phyloP scores from a whole-genome alignment of 2,113 vertebrate genomes.

The Rhineura floridana region DNA sequence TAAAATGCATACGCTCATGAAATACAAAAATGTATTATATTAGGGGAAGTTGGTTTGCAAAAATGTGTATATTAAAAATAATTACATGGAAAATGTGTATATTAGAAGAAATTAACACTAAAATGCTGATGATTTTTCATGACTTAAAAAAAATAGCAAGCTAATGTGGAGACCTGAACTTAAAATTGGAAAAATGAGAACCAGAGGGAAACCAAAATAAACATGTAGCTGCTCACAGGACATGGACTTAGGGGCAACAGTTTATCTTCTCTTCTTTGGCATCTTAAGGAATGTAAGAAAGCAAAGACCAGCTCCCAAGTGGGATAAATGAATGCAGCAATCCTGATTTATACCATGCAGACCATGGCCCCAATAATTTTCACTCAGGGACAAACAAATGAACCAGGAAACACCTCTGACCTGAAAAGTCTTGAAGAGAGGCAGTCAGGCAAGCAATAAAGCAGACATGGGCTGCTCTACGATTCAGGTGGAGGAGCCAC shows the following conservation, averaged over 20 bases:
- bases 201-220: neutral
- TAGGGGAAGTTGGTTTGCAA: too few relatives aligned
- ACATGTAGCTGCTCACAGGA: neutral
- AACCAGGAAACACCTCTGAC: slow-evolving; percentile 63
- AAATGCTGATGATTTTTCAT: too few relatives aligned
- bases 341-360: neutral
- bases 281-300: slow-evolving; percentile 40
- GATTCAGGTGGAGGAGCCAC: slow-evolving; percentile 18
- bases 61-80: too few relatives aligned
- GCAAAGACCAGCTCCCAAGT: neutral
- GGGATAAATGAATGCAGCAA: neutral
- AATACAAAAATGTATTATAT: too few relatives aligned
- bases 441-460: slow-evolving; percentile 31
- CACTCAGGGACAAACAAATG: slow-evolving; percentile 36
- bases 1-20: too few relatives aligned
- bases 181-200: neutral
- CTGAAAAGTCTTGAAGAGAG: slow-evolving; percentile 44
- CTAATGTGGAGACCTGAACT: too few relatives aligned
- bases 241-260: slow-evolving; percentile 29
- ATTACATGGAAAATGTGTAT: too few relatives aligned
- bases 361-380: slow-evolving; percentile 37
- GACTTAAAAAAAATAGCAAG: too few relatives aligned
- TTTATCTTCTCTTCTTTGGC: slow-evolving; percentile 35
- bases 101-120: too few relatives aligned
- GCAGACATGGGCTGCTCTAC: slow-evolving; percentile 12